phyloP scores from a whole-genome alignment of 2,797 vertebrate species.

The Gobio occitaniae region DNA sequence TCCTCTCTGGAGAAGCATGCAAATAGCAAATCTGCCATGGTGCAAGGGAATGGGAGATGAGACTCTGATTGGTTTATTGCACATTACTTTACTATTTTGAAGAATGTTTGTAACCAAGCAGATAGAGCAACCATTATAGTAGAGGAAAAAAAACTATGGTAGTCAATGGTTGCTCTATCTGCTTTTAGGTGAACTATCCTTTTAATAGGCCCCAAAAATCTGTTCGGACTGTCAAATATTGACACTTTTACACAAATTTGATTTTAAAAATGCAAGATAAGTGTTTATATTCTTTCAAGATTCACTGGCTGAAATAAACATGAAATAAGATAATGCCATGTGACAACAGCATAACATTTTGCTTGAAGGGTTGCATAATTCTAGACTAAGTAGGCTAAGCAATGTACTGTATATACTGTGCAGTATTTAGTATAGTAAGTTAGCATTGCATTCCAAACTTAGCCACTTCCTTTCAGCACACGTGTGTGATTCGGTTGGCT shows the following conservation, averaged over 20 bases:
- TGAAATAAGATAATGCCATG: background rate
- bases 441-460: background rate
- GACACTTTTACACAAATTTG: background rate
- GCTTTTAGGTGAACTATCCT: too few species aligned
- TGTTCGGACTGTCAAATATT: background rate
- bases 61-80: too few species aligned
- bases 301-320: background rate
- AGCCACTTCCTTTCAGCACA: background rate
- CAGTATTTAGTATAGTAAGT: background rate
- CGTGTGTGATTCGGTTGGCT: slow-evolving; percentile 58
- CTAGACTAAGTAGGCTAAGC: background rate
- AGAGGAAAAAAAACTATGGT: too few species aligned
- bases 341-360: background rate
- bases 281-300: background rate
- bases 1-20: too few species aligned
- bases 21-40: too few species aligned
- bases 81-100: too few species aligned
- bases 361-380: background rate
- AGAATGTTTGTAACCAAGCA: too few species aligned
- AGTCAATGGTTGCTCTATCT: too few species aligned
- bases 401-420: background rate
- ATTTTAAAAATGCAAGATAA: background rate
- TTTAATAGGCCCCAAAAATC: background rate
- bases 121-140: too few species aligned
- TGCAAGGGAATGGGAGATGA: too few species aligned